These are phyloP conservation scores for Tethya wilhelma DNA, from an alignment of 37 sponge, comb jelly and placozoan species.

Conservation along the genomic window DNA sequence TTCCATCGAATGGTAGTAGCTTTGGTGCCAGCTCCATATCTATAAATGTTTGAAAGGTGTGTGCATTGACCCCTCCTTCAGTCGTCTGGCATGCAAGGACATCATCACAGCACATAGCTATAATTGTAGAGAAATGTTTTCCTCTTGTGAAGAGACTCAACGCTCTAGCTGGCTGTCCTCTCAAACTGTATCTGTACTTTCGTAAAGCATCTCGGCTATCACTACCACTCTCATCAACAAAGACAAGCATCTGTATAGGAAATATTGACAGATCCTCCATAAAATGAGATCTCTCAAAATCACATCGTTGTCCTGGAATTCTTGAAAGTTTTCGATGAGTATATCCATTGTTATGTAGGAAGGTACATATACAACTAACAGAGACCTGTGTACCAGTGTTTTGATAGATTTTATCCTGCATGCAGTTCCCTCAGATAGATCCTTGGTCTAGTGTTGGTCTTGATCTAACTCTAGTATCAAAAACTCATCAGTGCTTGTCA, in stretches of 20 bases:
- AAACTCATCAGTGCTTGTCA: neutral
- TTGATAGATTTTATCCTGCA: neutral
- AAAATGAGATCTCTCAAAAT: neutral
- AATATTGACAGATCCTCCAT: neutral
- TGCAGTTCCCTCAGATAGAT: conserved; percentile 15
- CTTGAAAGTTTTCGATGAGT: neutral
- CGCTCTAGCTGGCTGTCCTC: conserved; percentile 6
- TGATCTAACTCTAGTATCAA: conserved; percentile 1
- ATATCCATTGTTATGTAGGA: neutral
- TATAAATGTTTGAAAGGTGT: neutral
- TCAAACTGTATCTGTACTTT: conserved; percentile 3
- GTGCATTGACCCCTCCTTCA: conserved; percentile 10
- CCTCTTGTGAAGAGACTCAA: neutral
- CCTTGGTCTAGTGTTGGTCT: neutral
- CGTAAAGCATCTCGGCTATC: conserved; percentile 8
- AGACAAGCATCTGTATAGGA: neutral
- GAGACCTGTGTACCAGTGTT: conserved; percentile 7
- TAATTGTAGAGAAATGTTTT: neutral
- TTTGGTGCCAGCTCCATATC: neutral
- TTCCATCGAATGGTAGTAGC: conserved; percentile 8
- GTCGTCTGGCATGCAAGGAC: neutral
- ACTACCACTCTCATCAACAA: conserved; percentile 14
- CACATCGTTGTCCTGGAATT: neutral
- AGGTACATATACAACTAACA: neutral
- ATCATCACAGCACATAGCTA: conserved; percentile 2